Evolutionary conservation across 92 coral and sea anemone genomes (phyloP).

Genomic region (Diadumene lineata): DNA sequence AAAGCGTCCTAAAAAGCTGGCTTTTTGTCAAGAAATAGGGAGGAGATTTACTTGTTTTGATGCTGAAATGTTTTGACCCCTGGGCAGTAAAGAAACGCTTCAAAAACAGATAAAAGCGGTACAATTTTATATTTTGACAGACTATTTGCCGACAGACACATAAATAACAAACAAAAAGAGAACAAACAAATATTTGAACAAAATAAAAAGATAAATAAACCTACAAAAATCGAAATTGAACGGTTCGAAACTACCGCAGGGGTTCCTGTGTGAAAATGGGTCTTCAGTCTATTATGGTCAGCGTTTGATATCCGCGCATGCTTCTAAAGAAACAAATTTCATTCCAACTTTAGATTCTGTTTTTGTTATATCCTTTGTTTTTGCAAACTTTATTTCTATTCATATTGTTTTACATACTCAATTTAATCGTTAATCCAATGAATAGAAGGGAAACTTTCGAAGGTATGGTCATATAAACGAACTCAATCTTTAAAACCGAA

Average conservation of each 20-base stretch:
- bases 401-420: neutral
- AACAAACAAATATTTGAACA: neutral
- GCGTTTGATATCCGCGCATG: no score
- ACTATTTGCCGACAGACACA: neutral
- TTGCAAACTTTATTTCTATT: neutral
- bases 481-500: no score
- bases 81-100: neutral
- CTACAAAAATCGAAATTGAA: no score
- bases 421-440: neutral
- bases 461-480: neutral
- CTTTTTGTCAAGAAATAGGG: neutral
- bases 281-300: no score
- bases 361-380: neutral
- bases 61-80: neutral
- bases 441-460: neutral
- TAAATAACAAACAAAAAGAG: neutral
- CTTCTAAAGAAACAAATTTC: no score
- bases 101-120: neutral
- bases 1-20: constrained; percentile 3
- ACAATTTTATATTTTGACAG: neutral
- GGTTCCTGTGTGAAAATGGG: no score
- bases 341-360: no score
- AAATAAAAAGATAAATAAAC: no score
- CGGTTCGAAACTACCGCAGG: no score
- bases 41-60: neutral